A percentile compares a stretch with the other conserved stretches of the same genome.
These are phyloP conservation scores for Myoxocephalus aenaeus DNA, from an alignment of 2,797 vertebrate species.

Conservation along the genomic window DNA sequence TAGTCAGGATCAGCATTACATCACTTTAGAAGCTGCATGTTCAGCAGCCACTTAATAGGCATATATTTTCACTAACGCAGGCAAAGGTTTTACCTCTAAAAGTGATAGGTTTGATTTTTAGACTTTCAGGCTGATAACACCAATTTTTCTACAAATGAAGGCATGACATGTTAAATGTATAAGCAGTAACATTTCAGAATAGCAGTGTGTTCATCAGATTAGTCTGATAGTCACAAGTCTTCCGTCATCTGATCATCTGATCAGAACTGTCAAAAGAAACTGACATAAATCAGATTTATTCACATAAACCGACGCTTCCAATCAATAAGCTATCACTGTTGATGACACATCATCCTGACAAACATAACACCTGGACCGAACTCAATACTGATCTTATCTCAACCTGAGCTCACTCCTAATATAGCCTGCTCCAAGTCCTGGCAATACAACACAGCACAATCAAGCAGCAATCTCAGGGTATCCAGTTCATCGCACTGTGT, in stretches of 20 bases:
- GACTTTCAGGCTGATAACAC: background rate
- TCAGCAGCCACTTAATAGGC: background rate
- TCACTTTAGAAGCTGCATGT: background rate
- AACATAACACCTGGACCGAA: conserved; percentile 39
- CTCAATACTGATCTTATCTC: conserved; percentile 58
- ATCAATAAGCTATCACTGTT: conserved; percentile 14
- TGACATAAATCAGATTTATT: background rate
- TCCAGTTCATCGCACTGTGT: conserved; percentile 40
- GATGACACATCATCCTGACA: conserved; percentile 28
- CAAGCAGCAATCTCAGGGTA: conserved; percentile 33
- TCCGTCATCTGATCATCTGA: background rate
- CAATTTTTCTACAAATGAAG: background rate
- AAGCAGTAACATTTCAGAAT: background rate
- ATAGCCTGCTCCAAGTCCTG: conserved; percentile 47
- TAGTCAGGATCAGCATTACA: background rate
- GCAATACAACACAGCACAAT: conserved; percentile 33
- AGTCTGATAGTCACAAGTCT: background rate
- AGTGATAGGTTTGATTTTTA: background rate
- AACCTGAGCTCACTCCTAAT: conserved; percentile 55
- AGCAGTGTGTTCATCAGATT: background rate
- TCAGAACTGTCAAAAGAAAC: background rate
- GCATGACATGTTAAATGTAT: background rate
- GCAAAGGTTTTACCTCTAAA: background rate
- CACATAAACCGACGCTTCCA: background rate
- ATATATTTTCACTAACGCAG: background rate